These are phyloP conservation scores for Champsocephalus esox DNA, from an alignment of 2,797 vertebrate genomes.

Conservation along the genomic window DNA sequence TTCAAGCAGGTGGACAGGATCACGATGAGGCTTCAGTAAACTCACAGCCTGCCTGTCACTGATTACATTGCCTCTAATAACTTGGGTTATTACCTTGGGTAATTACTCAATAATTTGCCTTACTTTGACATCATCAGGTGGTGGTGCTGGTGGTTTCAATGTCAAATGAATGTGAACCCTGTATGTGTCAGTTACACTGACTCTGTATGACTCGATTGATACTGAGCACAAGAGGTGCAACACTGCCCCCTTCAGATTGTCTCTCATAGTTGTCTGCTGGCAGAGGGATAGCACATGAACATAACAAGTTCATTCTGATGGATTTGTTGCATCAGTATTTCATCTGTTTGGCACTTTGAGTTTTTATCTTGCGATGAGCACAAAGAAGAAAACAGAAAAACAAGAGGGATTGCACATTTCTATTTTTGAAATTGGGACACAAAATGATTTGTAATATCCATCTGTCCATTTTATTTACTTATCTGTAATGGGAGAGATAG, in stretches of 20 bases:
- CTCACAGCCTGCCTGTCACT: slow-evolving; percentile 34
- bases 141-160: slow-evolving; percentile 18
- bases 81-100: slow-evolving; percentile 15
- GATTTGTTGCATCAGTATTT: slow-evolving; percentile 20
- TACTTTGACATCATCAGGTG: slow-evolving; percentile 45
- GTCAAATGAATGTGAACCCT: slow-evolving; percentile 28
- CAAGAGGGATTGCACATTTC: background rate
- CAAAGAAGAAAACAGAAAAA: slow-evolving; percentile 5
- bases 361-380: slow-evolving; percentile 6
- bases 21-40: slow-evolving; percentile 6
- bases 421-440: too few relatives aligned
- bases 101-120: slow-evolving; percentile 54
- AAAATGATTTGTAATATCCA: too few relatives aligned
- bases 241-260: slow-evolving; percentile 66
- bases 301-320: background rate
- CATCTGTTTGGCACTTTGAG: background rate
- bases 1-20: slow-evolving; percentile 29
- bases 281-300: background rate
- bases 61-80: slow-evolving; percentile 47
- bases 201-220: background rate
- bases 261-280: background rate
- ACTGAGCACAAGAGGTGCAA: slow-evolving; percentile 13
- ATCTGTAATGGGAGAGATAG: too few relatives aligned
- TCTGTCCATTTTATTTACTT: too few relatives aligned
- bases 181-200: background rate